A percentile compares a stretch with the other conserved stretches of the same genome.
phyloP scores from a whole-genome alignment of 2,888 invertebrate species.

The Anarsia innoxiella region DNA sequence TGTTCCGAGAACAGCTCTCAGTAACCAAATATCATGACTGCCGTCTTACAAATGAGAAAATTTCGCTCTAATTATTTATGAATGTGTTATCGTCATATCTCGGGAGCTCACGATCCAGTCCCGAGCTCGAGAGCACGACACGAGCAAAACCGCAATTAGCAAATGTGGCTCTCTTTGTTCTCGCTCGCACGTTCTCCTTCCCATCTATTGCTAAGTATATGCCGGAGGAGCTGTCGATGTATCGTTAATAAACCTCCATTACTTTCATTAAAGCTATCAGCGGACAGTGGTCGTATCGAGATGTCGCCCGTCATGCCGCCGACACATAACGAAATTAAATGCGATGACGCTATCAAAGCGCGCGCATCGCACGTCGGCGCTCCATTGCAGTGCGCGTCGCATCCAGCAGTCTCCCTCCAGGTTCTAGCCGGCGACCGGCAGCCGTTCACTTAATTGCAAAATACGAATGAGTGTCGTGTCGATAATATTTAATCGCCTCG shows the following conservation, averaged over 20 bases:
- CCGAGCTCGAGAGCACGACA: conserved; percentile 72
- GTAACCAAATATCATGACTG: conserved; percentile 74
- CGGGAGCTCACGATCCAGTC: conserved; percentile 69
- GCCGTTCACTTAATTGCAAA: conserved; percentile 64
- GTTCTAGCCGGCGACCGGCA: too few relatives aligned
- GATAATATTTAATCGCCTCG: conserved; percentile 65
- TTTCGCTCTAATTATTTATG: conserved; percentile 76
- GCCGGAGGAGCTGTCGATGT: conserved; percentile 55
- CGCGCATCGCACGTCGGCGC: conserved; percentile 45
- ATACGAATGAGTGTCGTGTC: conserved; percentile 63
- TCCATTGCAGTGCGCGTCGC: conserved; percentile 16
- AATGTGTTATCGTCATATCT: conserved; percentile 76
- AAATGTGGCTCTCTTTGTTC: conserved; percentile 75
- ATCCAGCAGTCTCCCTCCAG: too few relatives aligned
- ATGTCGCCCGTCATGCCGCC: conserved; percentile 66
- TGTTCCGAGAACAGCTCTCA: conserved; percentile 64
- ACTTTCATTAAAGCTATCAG: conserved; percentile 73
- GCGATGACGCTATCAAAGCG: conserved; percentile 68
- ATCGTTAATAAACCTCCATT: conserved; percentile 72
- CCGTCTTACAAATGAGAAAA: conserved; percentile 76
- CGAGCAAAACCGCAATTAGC: conserved; percentile 74
- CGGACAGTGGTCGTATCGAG: conserved; percentile 66
- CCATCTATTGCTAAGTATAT: conserved; percentile 58
- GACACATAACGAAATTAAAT: conserved; percentile 69
- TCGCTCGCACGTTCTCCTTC: conserved; percentile 65